Evolutionary conservation across 2,113 vertebrate species (phyloP).

Genomic region (Callithrix jacchus): DNA sequence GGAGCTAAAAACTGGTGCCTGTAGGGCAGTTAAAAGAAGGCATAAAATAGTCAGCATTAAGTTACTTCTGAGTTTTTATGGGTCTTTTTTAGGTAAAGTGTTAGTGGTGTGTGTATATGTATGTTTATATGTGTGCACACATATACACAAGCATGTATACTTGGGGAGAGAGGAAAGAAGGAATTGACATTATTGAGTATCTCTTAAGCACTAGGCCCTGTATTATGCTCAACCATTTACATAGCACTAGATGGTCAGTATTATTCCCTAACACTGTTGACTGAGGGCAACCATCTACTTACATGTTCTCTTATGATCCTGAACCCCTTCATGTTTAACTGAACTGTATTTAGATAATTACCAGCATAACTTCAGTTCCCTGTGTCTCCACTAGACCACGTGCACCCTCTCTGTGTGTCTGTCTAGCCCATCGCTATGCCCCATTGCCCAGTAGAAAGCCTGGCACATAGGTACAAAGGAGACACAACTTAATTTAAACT

Average conservation of each 20-base stretch:
- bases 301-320: rapidly evolving
- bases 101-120: background rate
- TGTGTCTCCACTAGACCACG: background rate
- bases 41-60: background rate
- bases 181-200: rapidly evolving
- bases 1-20: background rate
- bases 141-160: background rate
- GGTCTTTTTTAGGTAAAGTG: background rate
- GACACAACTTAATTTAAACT: background rate
- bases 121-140: too few relatives aligned
- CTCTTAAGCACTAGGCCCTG: background rate
- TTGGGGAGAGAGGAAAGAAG: background rate
- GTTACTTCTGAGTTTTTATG: background rate
- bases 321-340: background rate
- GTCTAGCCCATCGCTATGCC: background rate
- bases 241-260: background rate
- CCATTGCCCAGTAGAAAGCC: background rate
- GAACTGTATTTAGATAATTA: background rate
- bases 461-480: background rate
- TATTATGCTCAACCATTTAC: background rate
- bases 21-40: background rate
- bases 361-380: background rate
- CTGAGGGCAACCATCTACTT: background rate
- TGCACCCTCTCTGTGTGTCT: background rate
- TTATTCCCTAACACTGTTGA: background rate